phyloP scores from a whole-genome alignment of 2,797 vertebrate genomes.

The Microctenopoma lineatum region DNA sequence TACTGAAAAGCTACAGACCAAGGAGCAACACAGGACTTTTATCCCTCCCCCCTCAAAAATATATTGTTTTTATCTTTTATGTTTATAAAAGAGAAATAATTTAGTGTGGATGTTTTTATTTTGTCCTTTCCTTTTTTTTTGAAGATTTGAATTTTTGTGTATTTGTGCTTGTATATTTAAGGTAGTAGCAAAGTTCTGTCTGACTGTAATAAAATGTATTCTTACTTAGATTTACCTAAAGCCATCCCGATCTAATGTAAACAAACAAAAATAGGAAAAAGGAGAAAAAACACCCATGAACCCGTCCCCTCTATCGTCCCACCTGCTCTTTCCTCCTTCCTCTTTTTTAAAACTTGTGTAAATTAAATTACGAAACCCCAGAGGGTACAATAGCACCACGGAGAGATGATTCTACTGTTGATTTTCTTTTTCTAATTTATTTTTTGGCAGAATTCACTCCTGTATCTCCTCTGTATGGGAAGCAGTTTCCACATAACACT shows the following conservation, averaged over 20 bases:
- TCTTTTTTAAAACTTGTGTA: slow-evolving; percentile 81
- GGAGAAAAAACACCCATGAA: slow-evolving; percentile 75
- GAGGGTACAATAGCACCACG: slow-evolving; percentile 78
- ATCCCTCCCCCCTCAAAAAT: slow-evolving; percentile 82
- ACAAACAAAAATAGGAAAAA: slow-evolving; percentile 82
- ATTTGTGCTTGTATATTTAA: slow-evolving; percentile 90
- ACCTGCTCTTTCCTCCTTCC: slow-evolving; percentile 63
- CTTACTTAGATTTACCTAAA: slow-evolving; percentile 86
- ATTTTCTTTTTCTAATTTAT: slow-evolving; percentile 68
- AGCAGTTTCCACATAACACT: slow-evolving; percentile 47
- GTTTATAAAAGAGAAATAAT: slow-evolving; percentile 85
- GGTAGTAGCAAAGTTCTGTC: slow-evolving; percentile 88
- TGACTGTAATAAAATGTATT: slow-evolving; percentile 88
- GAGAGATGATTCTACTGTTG: slow-evolving; percentile 61
- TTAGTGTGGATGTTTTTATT: slow-evolving; percentile 85
- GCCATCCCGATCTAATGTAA: slow-evolving; percentile 86
- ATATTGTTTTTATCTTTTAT: slow-evolving; percentile 85
- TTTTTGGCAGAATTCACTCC: slow-evolving; percentile 64
- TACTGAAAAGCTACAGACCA: slow-evolving; percentile 94
- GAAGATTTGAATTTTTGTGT: slow-evolving; percentile 82
- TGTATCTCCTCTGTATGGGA: slow-evolving; percentile 56
- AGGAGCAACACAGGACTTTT: slow-evolving; percentile 91
- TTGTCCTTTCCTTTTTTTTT: slow-evolving; percentile 75
- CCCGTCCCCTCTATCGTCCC: slow-evolving; percentile 56
- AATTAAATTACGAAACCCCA: slow-evolving; percentile 74